Conservation (phyloP, 1,140 invertebrate species). For the Plectrocnemia conspersa region DNA sequence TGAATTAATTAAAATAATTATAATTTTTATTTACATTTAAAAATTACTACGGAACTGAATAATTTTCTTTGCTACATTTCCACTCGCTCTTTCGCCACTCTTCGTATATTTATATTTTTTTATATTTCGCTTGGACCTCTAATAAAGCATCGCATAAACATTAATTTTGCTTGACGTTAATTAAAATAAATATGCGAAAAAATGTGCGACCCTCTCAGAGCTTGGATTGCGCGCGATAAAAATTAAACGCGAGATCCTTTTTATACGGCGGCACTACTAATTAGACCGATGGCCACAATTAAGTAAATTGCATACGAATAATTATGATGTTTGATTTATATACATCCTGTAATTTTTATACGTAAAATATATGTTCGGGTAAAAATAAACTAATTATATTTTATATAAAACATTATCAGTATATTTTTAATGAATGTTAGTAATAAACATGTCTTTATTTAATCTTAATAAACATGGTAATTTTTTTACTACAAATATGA, state of each 20-base stretch:
- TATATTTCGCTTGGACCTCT: conserved; percentile 1
- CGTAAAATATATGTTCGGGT: too few relatives aligned
- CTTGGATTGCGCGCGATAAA: background rate
- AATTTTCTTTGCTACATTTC: background rate
- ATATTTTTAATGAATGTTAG: too few relatives aligned
- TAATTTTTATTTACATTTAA: too few relatives aligned
- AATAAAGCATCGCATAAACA: conserved; percentile 23
- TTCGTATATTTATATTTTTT: background rate
- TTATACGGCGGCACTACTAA: background rate
- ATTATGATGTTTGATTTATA: too few relatives aligned
- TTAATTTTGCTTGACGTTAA: conserved; percentile 22
- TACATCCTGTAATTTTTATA: conserved; percentile 1
- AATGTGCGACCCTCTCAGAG: background rate
- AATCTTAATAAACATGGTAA: too few relatives aligned
- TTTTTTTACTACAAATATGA: too few relatives aligned
- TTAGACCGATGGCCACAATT: background rate
- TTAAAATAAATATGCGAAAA: conserved; percentile 21
- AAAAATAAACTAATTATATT: too few relatives aligned
- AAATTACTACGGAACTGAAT: too few relatives aligned
- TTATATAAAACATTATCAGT: too few relatives aligned
- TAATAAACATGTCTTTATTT: too few relatives aligned
- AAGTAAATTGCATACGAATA: too few relatives aligned
- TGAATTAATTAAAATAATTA: too few relatives aligned
- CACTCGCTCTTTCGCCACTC: background rate
- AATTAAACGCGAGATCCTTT: background rate